phyloP scores from a whole-genome alignment of 2,888 invertebrate species.

The Stenodera caucasica region DNA sequence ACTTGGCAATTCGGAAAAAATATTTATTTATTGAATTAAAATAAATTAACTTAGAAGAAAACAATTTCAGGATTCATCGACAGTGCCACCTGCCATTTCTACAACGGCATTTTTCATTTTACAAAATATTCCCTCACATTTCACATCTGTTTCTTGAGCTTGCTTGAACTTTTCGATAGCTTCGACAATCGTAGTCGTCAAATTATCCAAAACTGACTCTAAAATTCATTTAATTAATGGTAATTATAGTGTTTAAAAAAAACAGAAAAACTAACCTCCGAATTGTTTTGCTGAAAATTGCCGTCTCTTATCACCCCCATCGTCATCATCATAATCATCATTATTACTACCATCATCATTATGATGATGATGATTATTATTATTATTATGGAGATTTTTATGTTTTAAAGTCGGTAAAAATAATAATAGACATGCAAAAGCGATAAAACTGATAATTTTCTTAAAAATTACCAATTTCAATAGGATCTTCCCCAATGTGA shows the following conservation, averaged over 20 bases:
- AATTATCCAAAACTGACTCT: background rate
- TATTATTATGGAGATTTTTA: slow-evolving; percentile 22
- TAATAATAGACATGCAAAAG: slow-evolving; percentile 71
- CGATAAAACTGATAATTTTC: slow-evolving; percentile 79
- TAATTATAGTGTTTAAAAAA: no score
- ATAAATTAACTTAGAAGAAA: background rate
- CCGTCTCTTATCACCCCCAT: background rate
- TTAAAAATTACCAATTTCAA: slow-evolving; percentile 78
- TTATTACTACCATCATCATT: background rate
- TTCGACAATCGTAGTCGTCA: background rate
- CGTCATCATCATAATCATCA: background rate
- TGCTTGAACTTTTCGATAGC: background rate
- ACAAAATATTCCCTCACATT: background rate
- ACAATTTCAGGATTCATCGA: no score
- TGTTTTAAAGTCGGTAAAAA: slow-evolving; percentile 65
- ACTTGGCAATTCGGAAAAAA: no score
- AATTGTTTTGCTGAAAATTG: background rate
- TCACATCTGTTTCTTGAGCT: background rate
- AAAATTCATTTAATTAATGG: background rate
- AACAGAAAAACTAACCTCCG: background rate
- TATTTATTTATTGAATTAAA: background rate
- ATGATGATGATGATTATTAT: background rate
- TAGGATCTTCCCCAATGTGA: slow-evolving; percentile 73
- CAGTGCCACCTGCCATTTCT: background rate
- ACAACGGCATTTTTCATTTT: background rate